Evolutionary conservation across 2,113 vertebrate genomes (phyloP).

Genomic region (Poicephalus meyeri): DNA sequence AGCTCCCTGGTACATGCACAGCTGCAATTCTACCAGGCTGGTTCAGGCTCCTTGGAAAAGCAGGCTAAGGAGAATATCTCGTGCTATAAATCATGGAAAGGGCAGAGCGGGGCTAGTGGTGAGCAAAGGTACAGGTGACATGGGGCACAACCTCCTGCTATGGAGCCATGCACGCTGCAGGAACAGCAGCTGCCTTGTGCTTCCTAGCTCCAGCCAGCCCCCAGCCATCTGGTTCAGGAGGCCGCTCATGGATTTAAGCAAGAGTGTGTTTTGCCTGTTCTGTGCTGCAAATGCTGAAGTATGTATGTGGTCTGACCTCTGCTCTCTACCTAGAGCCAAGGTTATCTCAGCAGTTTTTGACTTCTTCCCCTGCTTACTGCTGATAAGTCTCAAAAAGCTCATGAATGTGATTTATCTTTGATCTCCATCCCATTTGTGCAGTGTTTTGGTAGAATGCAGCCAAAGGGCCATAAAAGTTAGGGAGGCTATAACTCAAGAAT

Average conservation of each 20-base stretch:
- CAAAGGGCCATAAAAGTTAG: neutral
- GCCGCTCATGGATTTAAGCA: neutral
- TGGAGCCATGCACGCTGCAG: accelerated
- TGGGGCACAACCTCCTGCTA: accelerated
- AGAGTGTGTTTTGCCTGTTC: neutral
- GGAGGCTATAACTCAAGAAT: neutral
- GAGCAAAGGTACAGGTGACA: neutral
- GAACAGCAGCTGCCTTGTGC: neutral
- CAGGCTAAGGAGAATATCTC: neutral
- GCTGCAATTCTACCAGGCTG: neutral
- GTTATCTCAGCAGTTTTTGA: neutral
- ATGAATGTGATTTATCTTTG: neutral
- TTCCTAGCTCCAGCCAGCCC: neutral
- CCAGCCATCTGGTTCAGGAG: too few species aligned
- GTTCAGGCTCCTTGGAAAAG: neutral
- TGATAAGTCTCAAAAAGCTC: neutral
- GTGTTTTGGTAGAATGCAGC: neutral
- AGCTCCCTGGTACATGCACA: neutral
- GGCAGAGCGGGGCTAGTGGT: neutral
- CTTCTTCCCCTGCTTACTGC: neutral
- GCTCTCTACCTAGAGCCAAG: neutral
- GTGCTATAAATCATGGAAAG: neutral
- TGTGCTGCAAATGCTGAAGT: neutral
- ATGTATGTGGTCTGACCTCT: accelerated
- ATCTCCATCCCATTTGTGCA: neutral